Conservation (phyloP, 2,888 invertebrate genomes). For the Ophion obscuratus region DNA sequence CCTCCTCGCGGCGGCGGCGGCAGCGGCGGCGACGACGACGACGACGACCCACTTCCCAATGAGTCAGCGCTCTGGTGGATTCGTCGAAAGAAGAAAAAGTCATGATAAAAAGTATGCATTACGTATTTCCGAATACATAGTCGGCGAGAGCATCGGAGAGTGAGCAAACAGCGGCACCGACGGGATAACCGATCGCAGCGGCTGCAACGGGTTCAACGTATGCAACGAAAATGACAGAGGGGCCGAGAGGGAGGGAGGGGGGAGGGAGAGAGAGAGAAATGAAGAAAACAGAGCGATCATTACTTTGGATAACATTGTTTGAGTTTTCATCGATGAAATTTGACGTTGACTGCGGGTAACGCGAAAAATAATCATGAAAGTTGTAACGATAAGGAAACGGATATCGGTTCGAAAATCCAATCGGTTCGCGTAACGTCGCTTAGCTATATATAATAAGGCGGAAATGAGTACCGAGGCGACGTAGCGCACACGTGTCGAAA, state of each 20-base stretch:
- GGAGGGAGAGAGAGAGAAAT: constrained; percentile 14
- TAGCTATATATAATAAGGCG: constrained; percentile 16
- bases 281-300: constrained; percentile 11
- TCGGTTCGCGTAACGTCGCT: constrained; percentile 9
- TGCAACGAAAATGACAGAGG: constrained; percentile 23
- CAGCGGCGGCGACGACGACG: constrained; percentile 44
- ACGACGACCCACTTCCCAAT: constrained; percentile 66
- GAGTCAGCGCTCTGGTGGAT: constrained; percentile 56
- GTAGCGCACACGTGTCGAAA: background rate
- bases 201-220: constrained; percentile 32
- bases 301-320: constrained; percentile 9
- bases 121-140: constrained; percentile 14
- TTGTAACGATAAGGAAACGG: constrained; percentile 8
- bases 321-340: constrained; percentile 32
- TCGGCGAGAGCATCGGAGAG: constrained; percentile 33
- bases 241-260: background rate
- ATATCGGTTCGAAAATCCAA: constrained; percentile 2
- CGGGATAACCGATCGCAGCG: constrained; percentile 42
- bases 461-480: constrained; percentile 9
- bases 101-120: background rate
- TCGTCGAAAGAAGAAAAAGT: constrained; percentile 30
- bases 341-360: background rate
- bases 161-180: constrained; percentile 34
- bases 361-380: constrained; percentile 6
- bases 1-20: constrained; percentile 10